Evolutionary conservation across 2,888 invertebrate genomes (phyloP), one percentile per base, ranked within the genome.

Genomic region (Epiblema foenella): DNA sequence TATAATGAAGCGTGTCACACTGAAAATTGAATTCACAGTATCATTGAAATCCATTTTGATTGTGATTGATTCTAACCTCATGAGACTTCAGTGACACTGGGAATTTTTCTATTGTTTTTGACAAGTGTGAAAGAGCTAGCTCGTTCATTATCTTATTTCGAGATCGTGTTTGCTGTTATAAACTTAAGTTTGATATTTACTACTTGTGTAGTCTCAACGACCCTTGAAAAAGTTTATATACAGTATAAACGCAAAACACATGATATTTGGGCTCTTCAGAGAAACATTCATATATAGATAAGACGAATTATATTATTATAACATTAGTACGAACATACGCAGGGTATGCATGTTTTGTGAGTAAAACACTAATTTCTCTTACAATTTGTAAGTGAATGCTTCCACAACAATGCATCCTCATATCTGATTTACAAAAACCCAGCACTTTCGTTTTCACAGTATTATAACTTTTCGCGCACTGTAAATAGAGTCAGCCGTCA

Each of bases 51-150:
- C 15, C 15, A 37, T 18, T 17, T 37, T 57, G 17, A 11, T 57
- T 57, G 33, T 56, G 33, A 57, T 57, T 9, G 57, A 17, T 17
- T 33, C 17, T 33, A 17, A n/a, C 8, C 8, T 37, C 9, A 11
- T 11, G 15, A 58, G 33, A 58, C 17, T 37, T 57, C 5, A 57
- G 33, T 37, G 57, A 37, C 11, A 57, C 37, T 57, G 57, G 37
- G 33, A 33, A 56, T 56, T 33, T 24, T 15, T 29, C 4, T 42
- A 0, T 3, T 42, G 2, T 42, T 5, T 12, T 3, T 42, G 15
- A 42, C 7, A 57, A 33, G 33, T 33, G 12, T 33, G 11, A 57
- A 57, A 56, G 2, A 29, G 29, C 33, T 17, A 33, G 9, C 2
- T 33, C 10, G 57, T 5, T 17, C 12, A 29, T 54, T 15, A n/a